Evolutionary conservation across 2,113 vertebrate genomes (phyloP).

Genomic region (Varanus salvator): DNA sequence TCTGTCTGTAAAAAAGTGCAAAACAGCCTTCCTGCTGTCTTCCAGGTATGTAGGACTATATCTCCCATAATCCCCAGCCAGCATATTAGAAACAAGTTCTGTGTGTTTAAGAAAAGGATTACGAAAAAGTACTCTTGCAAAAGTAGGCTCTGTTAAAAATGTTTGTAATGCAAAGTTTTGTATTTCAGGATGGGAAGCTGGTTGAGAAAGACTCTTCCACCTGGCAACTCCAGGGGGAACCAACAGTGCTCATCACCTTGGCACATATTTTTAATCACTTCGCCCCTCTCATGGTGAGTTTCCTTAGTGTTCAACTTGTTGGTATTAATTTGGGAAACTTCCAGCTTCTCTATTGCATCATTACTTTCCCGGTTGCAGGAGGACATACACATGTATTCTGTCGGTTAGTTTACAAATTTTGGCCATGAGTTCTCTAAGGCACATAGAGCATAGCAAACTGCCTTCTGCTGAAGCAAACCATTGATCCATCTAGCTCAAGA

Average conservation of each 20-base stretch:
- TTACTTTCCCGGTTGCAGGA: not conserved
- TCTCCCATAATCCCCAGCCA: too few species aligned
- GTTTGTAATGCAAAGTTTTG: constrained; percentile 23
- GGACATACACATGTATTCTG: too few species aligned
- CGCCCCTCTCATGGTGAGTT: constrained; percentile 92
- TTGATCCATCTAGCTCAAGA: not conserved
- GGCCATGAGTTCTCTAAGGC: not conserved
- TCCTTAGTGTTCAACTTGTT: not conserved
- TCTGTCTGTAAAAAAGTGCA: too few species aligned
- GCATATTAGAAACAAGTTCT: too few species aligned
- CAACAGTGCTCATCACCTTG: constrained; percentile 88
- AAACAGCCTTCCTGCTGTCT: too few species aligned
- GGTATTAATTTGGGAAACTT: not conserved
- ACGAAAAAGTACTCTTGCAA: not conserved
- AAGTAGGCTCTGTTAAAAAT: not conserved
- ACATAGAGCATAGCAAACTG: not conserved
- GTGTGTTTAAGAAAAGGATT: too few species aligned
- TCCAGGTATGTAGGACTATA: too few species aligned
- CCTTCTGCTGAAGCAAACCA: not conserved
- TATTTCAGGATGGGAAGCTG: constrained; percentile 86
- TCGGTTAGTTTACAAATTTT: not conserved
- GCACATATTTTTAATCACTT: constrained; percentile 96
- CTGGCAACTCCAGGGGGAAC: constrained; percentile 91
- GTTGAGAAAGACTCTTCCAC: constrained; percentile 80
- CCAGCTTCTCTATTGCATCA: not conserved